phyloP scores from a whole-genome alignment of 2,888 invertebrate genomes.

The Melanotus villosus region DNA sequence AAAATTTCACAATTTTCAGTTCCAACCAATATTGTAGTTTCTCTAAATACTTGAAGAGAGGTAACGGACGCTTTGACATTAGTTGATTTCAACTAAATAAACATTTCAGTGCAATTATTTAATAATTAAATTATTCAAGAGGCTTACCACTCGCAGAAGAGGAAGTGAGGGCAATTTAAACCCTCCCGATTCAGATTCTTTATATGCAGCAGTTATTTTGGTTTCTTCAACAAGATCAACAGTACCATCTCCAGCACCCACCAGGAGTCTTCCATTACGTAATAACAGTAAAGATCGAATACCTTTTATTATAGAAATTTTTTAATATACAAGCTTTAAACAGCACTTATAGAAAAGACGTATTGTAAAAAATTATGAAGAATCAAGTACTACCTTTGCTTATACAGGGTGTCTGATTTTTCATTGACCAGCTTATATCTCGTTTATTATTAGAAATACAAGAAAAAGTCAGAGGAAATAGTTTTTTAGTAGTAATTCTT shows the following conservation, averaged over 20 bases:
- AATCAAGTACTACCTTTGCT: too few species aligned
- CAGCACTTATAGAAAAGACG: too few species aligned
- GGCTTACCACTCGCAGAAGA: slow-evolving; percentile 66
- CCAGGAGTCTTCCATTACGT: slow-evolving; percentile 75
- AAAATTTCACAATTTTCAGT: slow-evolving; percentile 88
- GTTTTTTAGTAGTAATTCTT: too few species aligned
- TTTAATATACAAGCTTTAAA: too few species aligned
- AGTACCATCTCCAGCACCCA: slow-evolving; percentile 90
- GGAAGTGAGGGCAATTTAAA: slow-evolving; percentile 68
- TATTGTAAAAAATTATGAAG: too few species aligned
- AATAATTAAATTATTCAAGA: background rate
- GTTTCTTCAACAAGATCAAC: slow-evolving; percentile 77
- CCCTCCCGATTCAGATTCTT: slow-evolving; percentile 47
- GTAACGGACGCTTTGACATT: slow-evolving; percentile 80
- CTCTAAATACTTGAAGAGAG: slow-evolving; percentile 77
- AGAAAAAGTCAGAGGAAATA: too few species aligned
- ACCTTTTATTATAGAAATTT: slow-evolving; percentile 65
- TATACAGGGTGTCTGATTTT: too few species aligned
- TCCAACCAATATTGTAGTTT: slow-evolving; percentile 79
- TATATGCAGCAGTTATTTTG: slow-evolving; percentile 31
- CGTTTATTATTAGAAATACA: too few species aligned
- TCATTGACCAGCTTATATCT: too few species aligned
- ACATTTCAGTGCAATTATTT: background rate
- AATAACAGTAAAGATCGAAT: slow-evolving; percentile 77
- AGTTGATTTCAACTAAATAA: slow-evolving; percentile 68